A percentile compares a stretch with the other conserved stretches of the same genome.
Conservation (phyloP, 2,888 invertebrate genomes). For the Sminthurides aquaticus region DNA sequence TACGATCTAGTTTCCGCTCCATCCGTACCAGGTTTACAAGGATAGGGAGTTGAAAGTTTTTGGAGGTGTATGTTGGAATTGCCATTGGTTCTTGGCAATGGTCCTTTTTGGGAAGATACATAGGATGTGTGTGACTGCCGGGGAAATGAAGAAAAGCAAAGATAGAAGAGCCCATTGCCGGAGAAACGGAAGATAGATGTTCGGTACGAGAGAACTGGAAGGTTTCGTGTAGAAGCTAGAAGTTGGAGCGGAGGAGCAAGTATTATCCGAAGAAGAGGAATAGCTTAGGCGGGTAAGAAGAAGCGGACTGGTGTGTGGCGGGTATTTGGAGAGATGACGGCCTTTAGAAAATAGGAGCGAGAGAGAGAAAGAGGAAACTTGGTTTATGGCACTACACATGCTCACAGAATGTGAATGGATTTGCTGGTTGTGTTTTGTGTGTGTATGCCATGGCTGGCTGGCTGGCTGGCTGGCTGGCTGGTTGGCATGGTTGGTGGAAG, state of each 20-base stretch:
- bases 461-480: too few relatives aligned
- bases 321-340: background rate
- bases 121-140: background rate
- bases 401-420: conserved; percentile 27
- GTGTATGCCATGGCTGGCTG: too few relatives aligned
- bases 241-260: too few relatives aligned
- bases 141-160: background rate
- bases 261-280: too few relatives aligned
- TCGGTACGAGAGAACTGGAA: background rate
- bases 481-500: too few relatives aligned
- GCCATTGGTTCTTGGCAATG: too few relatives aligned
- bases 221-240: too few relatives aligned
- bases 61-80: too few relatives aligned
- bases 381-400: conserved; percentile 38
- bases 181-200: conserved; percentile 1
- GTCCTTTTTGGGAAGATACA: too few relatives aligned
- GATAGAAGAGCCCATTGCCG: background rate
- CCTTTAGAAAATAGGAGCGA: conserved; percentile 5
- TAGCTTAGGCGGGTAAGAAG: background rate
- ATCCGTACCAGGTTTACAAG: too few relatives aligned
- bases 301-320: background rate
- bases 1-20: too few relatives aligned
- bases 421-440: conserved; percentile 15
- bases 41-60: too few relatives aligned
- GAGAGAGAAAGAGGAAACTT: conserved; percentile 11